Conservation (phyloP, 2,113 vertebrate genomes). For the Sinocyclocheilus maitianheensis region DNA sequence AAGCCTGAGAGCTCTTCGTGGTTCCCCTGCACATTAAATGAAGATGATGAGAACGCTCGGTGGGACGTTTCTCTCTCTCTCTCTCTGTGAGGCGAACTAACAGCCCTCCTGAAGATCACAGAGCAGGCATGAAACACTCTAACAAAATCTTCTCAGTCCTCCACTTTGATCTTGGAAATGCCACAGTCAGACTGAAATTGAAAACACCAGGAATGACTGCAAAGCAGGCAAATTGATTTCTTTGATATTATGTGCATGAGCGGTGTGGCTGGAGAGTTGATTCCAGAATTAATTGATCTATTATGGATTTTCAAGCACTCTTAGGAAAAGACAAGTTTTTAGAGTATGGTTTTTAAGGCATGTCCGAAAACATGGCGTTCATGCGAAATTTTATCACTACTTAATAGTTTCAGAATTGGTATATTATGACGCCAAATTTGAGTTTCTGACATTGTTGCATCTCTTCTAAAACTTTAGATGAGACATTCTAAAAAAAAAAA, state of each 20-base stretch:
- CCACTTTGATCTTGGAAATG: conserved; percentile 16
- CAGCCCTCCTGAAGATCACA: conserved; percentile 10
- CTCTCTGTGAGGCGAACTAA: neutral
- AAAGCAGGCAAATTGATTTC: conserved; percentile 20
- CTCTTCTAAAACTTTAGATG: neutral
- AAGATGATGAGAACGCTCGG: neutral
- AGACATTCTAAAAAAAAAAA: too few species aligned
- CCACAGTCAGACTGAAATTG: conserved; percentile 1
- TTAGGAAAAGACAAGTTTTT: neutral
- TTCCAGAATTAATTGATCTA: neutral
- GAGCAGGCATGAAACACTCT: neutral
- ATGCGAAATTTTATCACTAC: neutral
- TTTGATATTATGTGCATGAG: conserved; percentile 4
- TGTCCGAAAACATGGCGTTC: neutral
- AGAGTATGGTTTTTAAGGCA: neutral
- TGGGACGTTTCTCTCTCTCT: neutral
- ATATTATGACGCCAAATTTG: neutral
- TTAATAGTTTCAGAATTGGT: neutral
- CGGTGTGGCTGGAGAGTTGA: neutral
- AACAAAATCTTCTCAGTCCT: neutral
- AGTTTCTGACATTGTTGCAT: neutral
- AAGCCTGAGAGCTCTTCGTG: conserved; percentile 28
- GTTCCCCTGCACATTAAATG: conserved; percentile 5
- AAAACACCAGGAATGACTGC: neutral
- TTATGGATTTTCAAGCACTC: neutral